Conservation (phyloP, 2,113 vertebrate species). For the Brienomyrus longianalis region DNA sequence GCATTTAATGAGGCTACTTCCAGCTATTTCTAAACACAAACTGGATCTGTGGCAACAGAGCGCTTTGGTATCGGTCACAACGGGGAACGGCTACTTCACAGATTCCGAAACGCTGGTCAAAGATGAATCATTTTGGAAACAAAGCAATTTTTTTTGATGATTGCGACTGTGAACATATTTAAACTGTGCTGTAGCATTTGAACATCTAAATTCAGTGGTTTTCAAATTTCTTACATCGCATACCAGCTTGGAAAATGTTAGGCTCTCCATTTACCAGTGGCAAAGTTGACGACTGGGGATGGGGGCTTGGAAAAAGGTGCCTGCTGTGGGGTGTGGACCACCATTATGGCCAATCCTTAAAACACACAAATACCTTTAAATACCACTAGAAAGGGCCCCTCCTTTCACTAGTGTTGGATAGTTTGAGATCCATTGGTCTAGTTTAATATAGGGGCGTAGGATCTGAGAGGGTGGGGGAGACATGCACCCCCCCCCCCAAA, state of each 20-base stretch:
- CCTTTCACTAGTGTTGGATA: neutral
- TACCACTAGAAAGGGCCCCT: neutral
- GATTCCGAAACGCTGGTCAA: neutral
- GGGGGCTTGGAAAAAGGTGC: neutral
- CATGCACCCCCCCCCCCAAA: neutral
- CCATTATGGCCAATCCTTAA: neutral
- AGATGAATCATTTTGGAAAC: constrained; percentile 1
- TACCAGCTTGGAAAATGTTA: neutral
- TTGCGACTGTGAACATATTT: neutral
- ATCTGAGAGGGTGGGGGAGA: neutral
- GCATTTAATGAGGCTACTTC: neutral
- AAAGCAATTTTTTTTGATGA: neutral
- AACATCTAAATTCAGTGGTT: neutral
- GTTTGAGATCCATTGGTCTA: neutral
- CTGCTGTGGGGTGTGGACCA: neutral
- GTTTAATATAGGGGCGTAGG: neutral
- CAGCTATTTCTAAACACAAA: neutral
- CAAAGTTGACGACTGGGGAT: neutral
- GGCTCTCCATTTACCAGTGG: neutral
- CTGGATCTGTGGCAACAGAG: neutral
- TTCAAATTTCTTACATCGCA: neutral
- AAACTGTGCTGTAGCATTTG: neutral
- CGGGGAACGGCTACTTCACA: neutral
- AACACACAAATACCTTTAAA: neutral
- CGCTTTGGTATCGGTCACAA: neutral